Evolutionary conservation across 2,888 invertebrate species (phyloP).

Genomic region (Chymomyza amoena): DNA sequence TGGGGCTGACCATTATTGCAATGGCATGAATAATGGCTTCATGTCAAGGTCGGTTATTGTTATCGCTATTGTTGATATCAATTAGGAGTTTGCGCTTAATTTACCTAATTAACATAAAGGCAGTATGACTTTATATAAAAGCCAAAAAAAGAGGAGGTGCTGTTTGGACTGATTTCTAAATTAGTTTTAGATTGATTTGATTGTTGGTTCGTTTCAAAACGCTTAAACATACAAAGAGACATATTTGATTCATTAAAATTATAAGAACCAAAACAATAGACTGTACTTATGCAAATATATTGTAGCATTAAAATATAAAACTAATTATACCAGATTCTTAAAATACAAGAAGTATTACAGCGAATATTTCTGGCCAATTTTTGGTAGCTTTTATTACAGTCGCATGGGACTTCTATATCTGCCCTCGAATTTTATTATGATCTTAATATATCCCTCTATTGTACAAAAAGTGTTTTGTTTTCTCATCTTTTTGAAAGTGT

Average conservation of each 20-base stretch:
- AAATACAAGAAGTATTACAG: too few species aligned
- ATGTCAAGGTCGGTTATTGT: slow-evolving; percentile 59
- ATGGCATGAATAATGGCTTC: slow-evolving; percentile 62
- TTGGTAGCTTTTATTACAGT: too few species aligned
- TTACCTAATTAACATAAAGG: slow-evolving; percentile 65
- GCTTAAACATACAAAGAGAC: neutral
- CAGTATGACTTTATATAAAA: slow-evolving; percentile 15
- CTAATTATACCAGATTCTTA: too few species aligned
- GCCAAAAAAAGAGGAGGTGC: neutral
- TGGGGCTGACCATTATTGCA: slow-evolving; percentile 37
- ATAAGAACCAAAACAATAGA: neutral
- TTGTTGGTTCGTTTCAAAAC: neutral
- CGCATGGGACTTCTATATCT: too few species aligned
- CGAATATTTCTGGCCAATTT: too few species aligned
- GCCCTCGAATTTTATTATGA: too few species aligned
- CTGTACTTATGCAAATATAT: neutral
- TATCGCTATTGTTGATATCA: slow-evolving; percentile 48
- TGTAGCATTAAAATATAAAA: too few species aligned
- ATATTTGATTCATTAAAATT: neutral
- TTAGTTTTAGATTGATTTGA: neutral
- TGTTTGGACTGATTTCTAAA: neutral
- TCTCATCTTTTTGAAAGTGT: too few species aligned
- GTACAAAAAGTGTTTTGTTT: too few species aligned
- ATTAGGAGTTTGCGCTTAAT: slow-evolving; percentile 61
- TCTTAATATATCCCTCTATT: too few species aligned